phyloP scores from a whole-genome alignment of 2,888 invertebrate genomes.

The Sipha maydis region DNA sequence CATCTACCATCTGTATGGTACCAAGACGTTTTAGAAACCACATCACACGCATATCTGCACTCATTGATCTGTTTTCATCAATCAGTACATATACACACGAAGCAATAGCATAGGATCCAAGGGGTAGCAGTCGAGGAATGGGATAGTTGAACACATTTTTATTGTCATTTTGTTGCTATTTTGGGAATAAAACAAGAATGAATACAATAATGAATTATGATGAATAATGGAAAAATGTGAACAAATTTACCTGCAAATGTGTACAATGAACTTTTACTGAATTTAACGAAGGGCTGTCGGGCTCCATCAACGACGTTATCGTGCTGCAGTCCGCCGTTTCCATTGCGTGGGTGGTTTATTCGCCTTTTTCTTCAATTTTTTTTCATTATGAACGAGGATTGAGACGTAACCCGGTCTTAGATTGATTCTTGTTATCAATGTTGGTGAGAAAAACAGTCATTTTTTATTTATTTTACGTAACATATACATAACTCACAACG shows the following conservation, averaged over 20 bases:
- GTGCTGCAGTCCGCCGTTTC: not conserved
- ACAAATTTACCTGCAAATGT: not conserved
- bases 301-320: not conserved
- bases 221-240: not conserved
- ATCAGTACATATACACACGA: constrained; percentile 35
- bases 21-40: constrained; percentile 54
- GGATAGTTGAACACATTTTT: not conserved
- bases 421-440: not conserved
- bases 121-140: not conserved
- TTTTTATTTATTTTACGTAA: not conserved
- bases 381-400: not conserved
- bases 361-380: not conserved
- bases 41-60: constrained; percentile 51
- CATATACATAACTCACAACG: not conserved
- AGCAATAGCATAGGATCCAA: not conserved
- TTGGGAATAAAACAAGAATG: not conserved
- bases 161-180: not conserved
- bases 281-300: not conserved
- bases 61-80: constrained; percentile 21
- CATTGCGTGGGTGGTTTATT: not conserved
- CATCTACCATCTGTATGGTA: constrained; percentile 19
- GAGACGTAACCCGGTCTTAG: too few relatives aligned
- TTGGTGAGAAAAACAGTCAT: not conserved
- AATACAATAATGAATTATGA: too few relatives aligned
- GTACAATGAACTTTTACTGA: not conserved